Base-by-base conservation (phyloP, 2,797 vertebrate genomes). In the Arctocebus calabarensis region DNA sequence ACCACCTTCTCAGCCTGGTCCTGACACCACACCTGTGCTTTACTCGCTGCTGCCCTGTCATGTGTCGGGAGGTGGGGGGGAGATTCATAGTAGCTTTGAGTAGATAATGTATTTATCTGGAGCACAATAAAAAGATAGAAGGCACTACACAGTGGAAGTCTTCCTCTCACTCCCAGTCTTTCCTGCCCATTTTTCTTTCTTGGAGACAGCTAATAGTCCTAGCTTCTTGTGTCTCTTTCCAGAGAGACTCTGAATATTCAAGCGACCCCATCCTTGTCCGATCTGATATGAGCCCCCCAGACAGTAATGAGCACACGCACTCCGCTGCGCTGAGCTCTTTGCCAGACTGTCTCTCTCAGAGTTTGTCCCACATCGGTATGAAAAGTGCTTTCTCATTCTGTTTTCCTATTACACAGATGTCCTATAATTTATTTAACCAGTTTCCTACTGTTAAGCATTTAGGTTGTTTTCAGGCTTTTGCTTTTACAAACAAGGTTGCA, bases 381-480 rank as follows among this genome's bases (percentile, higher is more conserved):
- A 74, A 74, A 64, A 61, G 52, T 4, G 32, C 73, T 70, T 81
- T 78, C 84, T 66, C 48, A 1, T 43, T 45, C 71, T 88, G 71
- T 78, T 59, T 23, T 78, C 57, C 79, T 68, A 4, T 79, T 77
- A 55, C 45, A 73, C 14, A 45, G 93, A 71, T 59, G 88, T 84
- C 84, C 64, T 90, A 4, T 84, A 6, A 93, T 89, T 83, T 84
- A 93, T 88, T 96, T 95, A 92, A 64, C 90, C 52, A 34, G 2
- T 32, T 14, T 37, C 90, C 81, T 14, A 19, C 94, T 66, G 66
- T 52, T 45, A 52, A 78, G 71, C 68, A 71, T 71, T 83, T 79
- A 87, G 62, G 61, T 73, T 78, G 62, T 90, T 93, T 93, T 82
- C 61, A 40, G 62, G 62, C 92, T 68, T 96, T 79, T 89, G 89